Conservation (phyloP, 2,113 vertebrate genomes). For the human (Homo sapiens) region GRCh38 chr17:56648001-56648500, state of each 20-base stretch:
- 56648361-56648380: not conserved
- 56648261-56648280: not conserved
- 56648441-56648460: slow-evolving; percentile 26
- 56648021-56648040: slow-evolving; percentile 78
- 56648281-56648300: not conserved
- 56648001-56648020: slow-evolving; percentile 85
- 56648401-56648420: not conserved
- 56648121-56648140: slow-evolving; percentile 49
- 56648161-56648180: not conserved
- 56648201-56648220: slow-evolving; percentile 11
- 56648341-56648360: not conserved
- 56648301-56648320: not conserved
- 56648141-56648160: not conserved
- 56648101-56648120: slow-evolving; percentile 67
- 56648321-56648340: not conserved
- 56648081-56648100: slow-evolving; percentile 78
- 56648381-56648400: not conserved
- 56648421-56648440: slow-evolving; percentile 49
- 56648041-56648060: slow-evolving; percentile 80
- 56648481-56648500: slow-evolving; percentile 10
- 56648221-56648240: not conserved
- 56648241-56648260: not conserved
- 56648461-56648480: not conserved
- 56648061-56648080: slow-evolving; percentile 78
- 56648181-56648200: not conserved